Evolutionary conservation across 2,797 vertebrate species (phyloP), one percentile per base, ranked within the genome.

Genomic region (Zonotrichia albicollis): DNA sequence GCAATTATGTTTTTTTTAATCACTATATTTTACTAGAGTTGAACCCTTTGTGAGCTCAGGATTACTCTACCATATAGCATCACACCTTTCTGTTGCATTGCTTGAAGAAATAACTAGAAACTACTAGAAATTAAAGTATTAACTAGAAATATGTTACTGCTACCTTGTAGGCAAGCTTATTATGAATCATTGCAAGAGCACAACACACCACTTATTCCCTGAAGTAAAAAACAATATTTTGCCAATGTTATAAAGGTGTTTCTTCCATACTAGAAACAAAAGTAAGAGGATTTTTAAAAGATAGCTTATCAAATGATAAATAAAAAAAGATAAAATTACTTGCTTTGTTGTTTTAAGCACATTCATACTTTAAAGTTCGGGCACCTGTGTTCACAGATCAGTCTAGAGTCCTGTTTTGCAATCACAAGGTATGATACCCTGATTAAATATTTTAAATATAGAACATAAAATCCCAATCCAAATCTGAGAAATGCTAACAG

Each of bases 361-460:
- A 70, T 78, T 95, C 81, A 64, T 92, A 86, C 79, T 91, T 94
- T 42, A 83, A 55, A 96, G 71, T 94, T 96, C 0, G 2, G 89
- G 54, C 95, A 97, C 93, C 94, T 97, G 96, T 97, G 95, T 74
- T 97, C 84, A 96, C 96, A 95, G 86, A 94, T 79, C 77, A 89
- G 86, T 92, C 64, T 83, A 78, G 81, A 94, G 70, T 90, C 76
- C 86, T 93, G 61, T 92, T 96, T 97, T 93, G 67, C 85, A 96
- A 96, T 96, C 93, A 84, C 64, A 90, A 92, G 32, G 83, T 84
- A 90, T 0, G 16, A 78, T 70, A 94, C 21, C 38, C 93, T 96
- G 85, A 97, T 96, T 85, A 93, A 97, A 95, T 94, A 96, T 91
- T 94, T 98, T 98, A 94, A 96, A 97, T 88, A 87, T 89, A 96